phyloP scores from a whole-genome alignment of 2,113 vertebrate species.

The Calyptomena viridis region DNA sequence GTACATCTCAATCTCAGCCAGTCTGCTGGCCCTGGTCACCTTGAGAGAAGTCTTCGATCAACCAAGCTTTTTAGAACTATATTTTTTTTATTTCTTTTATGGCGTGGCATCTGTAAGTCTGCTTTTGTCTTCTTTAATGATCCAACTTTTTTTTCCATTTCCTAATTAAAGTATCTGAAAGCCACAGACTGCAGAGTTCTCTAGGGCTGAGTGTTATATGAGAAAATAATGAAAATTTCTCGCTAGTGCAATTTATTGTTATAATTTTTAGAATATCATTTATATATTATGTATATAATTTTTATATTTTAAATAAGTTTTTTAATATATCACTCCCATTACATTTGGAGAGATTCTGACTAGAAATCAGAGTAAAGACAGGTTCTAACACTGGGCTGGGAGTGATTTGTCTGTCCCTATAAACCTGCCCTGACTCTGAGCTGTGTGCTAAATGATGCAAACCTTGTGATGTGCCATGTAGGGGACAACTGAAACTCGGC shows the following conservation, averaged over 20 bases:
- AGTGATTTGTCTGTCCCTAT: background rate
- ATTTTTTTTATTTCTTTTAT: conserved; percentile 83
- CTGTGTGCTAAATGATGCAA: background rate
- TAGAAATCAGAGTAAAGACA: background rate
- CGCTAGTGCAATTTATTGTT: background rate
- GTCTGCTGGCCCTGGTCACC: conserved; percentile 76
- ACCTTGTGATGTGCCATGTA: background rate
- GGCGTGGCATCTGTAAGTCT: conserved; percentile 85
- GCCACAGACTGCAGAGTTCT: background rate
- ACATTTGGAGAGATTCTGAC: background rate
- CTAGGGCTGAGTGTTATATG: background rate
- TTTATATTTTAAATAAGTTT: background rate
- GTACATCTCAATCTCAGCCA: conserved; percentile 73
- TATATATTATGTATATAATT: too few relatives aligned
- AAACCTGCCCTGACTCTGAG: background rate
- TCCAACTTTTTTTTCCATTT: fast-evolving
- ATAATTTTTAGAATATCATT: background rate
- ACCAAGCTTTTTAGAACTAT: conserved; percentile 73
- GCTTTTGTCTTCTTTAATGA: background rate
- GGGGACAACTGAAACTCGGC: background rate
- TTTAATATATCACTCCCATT: background rate
- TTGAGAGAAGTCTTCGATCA: conserved; percentile 40
- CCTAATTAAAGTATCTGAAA: background rate
- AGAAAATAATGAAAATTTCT: background rate
- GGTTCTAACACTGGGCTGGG: background rate